Evolutionary conservation across 2,888 invertebrate genomes (phyloP), one percentile per base, ranked within the genome.

Genomic region (Lapara coniferarum): DNA sequence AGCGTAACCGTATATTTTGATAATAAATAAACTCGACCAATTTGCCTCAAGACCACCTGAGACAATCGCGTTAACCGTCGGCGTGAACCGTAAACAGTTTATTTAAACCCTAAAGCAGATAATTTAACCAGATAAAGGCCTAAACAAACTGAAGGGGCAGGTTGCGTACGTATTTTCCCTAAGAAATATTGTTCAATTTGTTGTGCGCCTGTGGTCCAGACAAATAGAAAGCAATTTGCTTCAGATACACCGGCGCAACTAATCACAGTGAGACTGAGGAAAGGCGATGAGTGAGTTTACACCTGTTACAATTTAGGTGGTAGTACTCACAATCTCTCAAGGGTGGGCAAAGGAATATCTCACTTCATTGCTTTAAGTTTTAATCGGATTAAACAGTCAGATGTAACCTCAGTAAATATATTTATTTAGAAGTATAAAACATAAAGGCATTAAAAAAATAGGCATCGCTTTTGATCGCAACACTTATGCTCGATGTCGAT

Each of bases 171-270:
- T 63, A 66, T 66, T 66, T 52, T 30, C n/a, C 3, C 14, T 16
- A n/a, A 66, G 53, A 56, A 57, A 68, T 57, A 68, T 68, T 51
- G 56, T 57, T 56, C 68, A 68, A 68, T 68, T 57, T 68, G 57
- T 68, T 57, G 30, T 25, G 56, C n/a, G 16, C 6, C 25, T 14
- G 68, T 19, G 19, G 25, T 16, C 51, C 49, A 57, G 68, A 68
- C 68, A 58, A 68, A 68, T 68, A 58, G 25, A 44, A 12, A 25
- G 57, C 51, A 57, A 68, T 68, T 68, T 58, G 25, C n/a, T 16
- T 10, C 25, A n/a, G 66, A 66, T 30, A n/a, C 10, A 63, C n/a
- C 37, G 30, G 12, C 30, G 52, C 10, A 30, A 51, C 37, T 52
- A 66, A 52, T 66, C 16, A 51, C 66, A 12, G 7, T 37, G 58